These are phyloP conservation scores for Pantala flavescens DNA, from an alignment of 1,140 invertebrate genomes.

Conservation along the genomic window DNA sequence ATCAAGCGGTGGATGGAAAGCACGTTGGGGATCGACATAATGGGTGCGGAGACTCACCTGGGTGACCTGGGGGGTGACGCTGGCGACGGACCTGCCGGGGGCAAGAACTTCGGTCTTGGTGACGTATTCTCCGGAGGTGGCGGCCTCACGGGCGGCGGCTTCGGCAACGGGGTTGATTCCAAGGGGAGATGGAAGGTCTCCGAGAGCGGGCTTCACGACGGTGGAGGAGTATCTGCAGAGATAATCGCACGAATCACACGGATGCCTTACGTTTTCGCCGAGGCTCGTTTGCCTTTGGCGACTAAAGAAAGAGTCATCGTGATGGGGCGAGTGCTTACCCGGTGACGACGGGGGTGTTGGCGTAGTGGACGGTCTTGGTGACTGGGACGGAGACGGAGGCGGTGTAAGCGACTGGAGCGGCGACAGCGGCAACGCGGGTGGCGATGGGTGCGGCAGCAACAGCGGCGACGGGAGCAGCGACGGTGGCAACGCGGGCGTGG, in stretches of 20 bases:
- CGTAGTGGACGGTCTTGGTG: conserved; percentile 34
- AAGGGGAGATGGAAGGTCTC: not conserved
- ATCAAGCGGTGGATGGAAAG: too few relatives aligned
- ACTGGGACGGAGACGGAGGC: conserved; percentile 21
- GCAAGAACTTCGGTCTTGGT: conserved; percentile 25
- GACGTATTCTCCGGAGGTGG: conserved; percentile 22
- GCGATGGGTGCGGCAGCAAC: conserved; percentile 30
- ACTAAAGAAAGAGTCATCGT: too few relatives aligned
- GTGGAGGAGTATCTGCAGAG: not conserved
- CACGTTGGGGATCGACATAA: too few relatives aligned
- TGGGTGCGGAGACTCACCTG: conserved; percentile 28
- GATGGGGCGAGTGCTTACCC: conserved; percentile 25
- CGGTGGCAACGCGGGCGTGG: conserved; percentile 28
- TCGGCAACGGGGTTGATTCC: conserved; percentile 17
- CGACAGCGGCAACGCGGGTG: conserved; percentile 23
- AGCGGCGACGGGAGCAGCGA: too few relatives aligned
- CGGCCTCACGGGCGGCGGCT: conserved; percentile 23
- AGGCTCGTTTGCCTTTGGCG: too few relatives aligned
- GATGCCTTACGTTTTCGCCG: conserved; percentile 13
- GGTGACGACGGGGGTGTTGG: conserved; percentile 31
- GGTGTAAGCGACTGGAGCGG: conserved; percentile 19
- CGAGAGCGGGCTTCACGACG: conserved; percentile 18
- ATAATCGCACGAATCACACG: conserved; percentile 6
- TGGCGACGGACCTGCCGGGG: conserved; percentile 27
- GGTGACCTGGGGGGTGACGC: conserved; percentile 28